Base-by-base conservation (phyloP, 1,140 invertebrate genomes). In the Palaemon carinicauda region DNA sequence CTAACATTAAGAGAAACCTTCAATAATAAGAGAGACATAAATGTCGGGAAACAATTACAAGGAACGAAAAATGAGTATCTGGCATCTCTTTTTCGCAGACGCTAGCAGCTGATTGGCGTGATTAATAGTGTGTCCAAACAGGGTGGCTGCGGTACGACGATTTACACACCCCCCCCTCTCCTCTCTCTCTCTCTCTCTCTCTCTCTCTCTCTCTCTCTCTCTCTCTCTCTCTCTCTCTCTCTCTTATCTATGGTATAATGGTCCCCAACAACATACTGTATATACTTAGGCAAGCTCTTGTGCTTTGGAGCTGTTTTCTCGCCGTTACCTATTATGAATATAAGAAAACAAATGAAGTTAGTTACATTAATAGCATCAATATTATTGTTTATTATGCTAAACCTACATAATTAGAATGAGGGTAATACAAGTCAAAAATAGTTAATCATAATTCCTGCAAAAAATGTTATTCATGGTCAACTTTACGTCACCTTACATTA, bases 81-180 rank as follows among this genome's bases (percentile, higher is more conserved):
- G 83, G 83, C 83, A 86, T 53, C 83, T 73, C 83, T 86, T 86
- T 41, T 86, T 77, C 83, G 77, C 83, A 86, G 83, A 86, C 83
- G 83, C 83, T 86, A 71, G 60, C 77, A 86, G 83, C 83, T 86
- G 83, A 86, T 86, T 86, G 83, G 83, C 83, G 83, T 86, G 83
- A 86, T 86, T 86, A 86, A 86, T 86, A 86, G 83, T 86, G 83
- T 86, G 83, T 86, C 83, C 54, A 21, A 65, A 12, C 74, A 79
- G 83, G 77, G 77, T 86, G 83, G 82, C 82, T 53, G 82, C 24
- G 41, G 82, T 85, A 85, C 74, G 75, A 74, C 50, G 52, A 81
- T 71, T 51, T 77, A n/a, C n/a, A n/a, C n/a, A n/a, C 10, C 33
- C 24, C 0, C 21, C 51, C 7, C 51, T 9, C 19, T 9, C 51